Evolutionary conservation across 2,888 invertebrate genomes (phyloP).

Genomic region (Embidobia sp.): DNA sequence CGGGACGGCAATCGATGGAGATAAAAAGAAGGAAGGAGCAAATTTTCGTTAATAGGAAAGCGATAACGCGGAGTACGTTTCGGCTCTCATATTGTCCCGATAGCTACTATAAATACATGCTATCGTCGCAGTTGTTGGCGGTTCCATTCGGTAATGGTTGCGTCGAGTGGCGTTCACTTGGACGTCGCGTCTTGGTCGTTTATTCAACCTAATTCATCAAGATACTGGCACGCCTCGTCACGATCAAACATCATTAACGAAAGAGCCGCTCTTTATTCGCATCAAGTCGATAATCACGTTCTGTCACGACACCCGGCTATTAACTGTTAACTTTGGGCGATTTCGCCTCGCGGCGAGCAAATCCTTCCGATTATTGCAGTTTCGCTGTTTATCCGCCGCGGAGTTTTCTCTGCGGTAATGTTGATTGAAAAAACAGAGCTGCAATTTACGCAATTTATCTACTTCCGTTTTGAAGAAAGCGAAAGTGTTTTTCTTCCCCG

Average conservation of each 20-base stretch:
- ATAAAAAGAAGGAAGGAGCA: background rate
- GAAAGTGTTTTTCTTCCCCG: no score
- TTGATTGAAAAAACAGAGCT: no score
- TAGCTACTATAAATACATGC: constrained; percentile 37
- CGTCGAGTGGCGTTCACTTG: constrained; percentile 28
- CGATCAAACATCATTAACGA: constrained; percentile 59
- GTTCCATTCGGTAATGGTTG: constrained; percentile 42
- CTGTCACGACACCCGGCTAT: constrained; percentile 34
- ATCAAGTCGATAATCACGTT: constrained; percentile 37
- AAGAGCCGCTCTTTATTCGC: constrained; percentile 45
- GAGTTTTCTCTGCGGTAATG: no score
- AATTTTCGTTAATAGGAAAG: constrained; percentile 28
- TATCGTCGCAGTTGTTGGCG: constrained; percentile 25
- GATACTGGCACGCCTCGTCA: constrained; percentile 51
- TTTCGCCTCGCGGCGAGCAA: no score
- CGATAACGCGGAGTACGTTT: constrained; percentile 40
- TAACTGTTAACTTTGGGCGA: no score
- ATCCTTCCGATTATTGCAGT: no score
- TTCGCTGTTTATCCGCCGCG: no score
- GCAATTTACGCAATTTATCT: no score
- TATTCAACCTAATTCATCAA: constrained; percentile 57
- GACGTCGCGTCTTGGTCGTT: constrained; percentile 30
- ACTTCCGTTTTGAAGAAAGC: no score
- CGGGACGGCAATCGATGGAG: background rate
- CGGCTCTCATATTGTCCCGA: constrained; percentile 27